Evolutionary conservation across 2,113 vertebrate genomes (phyloP).

Genomic region (Pyxicephalus adspersus): DNA sequence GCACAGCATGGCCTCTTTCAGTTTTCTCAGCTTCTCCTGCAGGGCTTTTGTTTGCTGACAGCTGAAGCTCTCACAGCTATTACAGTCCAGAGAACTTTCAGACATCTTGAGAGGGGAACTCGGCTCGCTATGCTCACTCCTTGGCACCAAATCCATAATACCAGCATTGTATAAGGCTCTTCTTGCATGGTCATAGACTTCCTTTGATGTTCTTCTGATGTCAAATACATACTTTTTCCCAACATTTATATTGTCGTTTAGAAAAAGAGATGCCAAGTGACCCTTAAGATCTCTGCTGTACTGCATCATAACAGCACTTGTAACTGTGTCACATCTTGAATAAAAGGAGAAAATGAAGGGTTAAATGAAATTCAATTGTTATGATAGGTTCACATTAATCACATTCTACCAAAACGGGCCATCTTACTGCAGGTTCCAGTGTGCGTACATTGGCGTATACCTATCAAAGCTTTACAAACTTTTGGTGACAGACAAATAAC

Average conservation of each 20-base stretch:
- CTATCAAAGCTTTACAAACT: no score
- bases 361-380: not conserved
- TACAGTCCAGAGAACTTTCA: conserved; percentile 77
- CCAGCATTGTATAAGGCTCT: conserved; percentile 93
- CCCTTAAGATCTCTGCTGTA: conserved; percentile 97
- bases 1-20: conserved; percentile 92
- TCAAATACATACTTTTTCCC: conserved; percentile 98
- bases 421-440: no score
- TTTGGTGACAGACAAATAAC: no score
- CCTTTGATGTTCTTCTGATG: conserved; percentile 95
- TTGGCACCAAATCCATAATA: conserved; percentile 83
- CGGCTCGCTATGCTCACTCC: conserved; percentile 76
- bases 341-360: not conserved
- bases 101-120: conserved; percentile 78
- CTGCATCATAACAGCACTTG: conserved; percentile 97
- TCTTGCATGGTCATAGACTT: conserved; percentile 93
- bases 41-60: conserved; percentile 88
- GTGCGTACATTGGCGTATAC: no score
- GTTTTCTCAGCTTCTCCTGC: conserved; percentile 88
- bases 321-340: conserved; percentile 93
- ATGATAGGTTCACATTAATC: not conserved
- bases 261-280: conserved; percentile 93
- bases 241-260: conserved; percentile 96
- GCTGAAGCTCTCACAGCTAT: conserved; percentile 79
- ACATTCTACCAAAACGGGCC: no score